Percentiles rank a stretch among this genome's conserved stretches.
These are phyloP conservation scores for Adoxophyes honmai DNA, from an alignment of 1,140 invertebrate species.

Conservation along the genomic window DNA sequence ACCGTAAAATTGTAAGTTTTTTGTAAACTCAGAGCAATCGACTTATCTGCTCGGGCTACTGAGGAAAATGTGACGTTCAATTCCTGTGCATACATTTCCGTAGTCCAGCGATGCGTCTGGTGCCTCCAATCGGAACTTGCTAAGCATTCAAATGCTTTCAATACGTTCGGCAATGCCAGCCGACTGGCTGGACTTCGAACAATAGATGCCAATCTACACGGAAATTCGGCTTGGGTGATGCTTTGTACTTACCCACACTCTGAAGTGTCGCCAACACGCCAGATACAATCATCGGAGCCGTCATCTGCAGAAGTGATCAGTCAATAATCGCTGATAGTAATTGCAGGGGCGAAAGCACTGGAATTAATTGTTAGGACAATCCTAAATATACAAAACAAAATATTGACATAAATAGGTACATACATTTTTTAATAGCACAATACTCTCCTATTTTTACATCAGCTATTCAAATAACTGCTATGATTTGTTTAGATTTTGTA, in stretches of 20 bases:
- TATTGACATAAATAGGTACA: too few species aligned
- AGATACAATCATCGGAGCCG: constrained; percentile 3
- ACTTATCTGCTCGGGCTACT: background rate
- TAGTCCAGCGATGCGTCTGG: constrained; percentile 4
- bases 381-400: too few species aligned
- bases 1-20: too few species aligned
- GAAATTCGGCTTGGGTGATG: constrained; percentile 59
- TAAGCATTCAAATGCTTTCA: constrained; percentile 65
- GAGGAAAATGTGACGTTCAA: background rate
- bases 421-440: too few species aligned
- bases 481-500: too few species aligned
- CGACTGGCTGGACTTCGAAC: constrained; percentile 45
- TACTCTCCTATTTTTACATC: too few species aligned
- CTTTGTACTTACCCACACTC: constrained; percentile 24
- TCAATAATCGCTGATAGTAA: constrained; percentile 1
- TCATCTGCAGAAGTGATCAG: constrained; percentile 9
- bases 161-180: constrained; percentile 48
- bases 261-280: constrained; percentile 6
- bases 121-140: constrained; percentile 55
- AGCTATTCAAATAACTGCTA: too few species aligned
- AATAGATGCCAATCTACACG: constrained; percentile 66
- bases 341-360: background rate
- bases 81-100: constrained; percentile 16
- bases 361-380: too few species aligned
- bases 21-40: background rate